Evolutionary conservation across 92 coral and sea anemone species (phyloP).

Genomic region (Pocillopora meandrina): DNA sequence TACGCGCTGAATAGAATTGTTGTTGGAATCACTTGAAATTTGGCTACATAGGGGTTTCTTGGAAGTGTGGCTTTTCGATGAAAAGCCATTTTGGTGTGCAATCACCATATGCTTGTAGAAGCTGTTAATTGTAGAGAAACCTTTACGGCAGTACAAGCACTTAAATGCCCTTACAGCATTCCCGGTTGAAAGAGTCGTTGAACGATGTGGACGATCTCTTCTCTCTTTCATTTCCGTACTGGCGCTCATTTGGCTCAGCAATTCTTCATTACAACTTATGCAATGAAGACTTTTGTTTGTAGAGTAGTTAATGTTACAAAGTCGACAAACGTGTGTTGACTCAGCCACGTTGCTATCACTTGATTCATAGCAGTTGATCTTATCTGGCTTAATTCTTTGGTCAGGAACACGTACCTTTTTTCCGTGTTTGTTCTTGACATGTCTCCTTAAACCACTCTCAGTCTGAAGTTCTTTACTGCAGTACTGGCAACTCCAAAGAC

Average conservation of each 20-base stretch:
- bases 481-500: slow-evolving; percentile 18
- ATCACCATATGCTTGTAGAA: slow-evolving; percentile 36
- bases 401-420: neutral
- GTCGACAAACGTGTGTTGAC: neutral
- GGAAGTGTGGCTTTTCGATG: neutral
- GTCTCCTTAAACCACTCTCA: slow-evolving; percentile 7
- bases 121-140: neutral
- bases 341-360: neutral
- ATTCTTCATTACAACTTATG: neutral
- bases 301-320: neutral
- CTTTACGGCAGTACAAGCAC: slow-evolving; percentile 30
- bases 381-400: neutral
- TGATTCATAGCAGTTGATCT: neutral
- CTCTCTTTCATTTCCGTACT: neutral
- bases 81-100: slow-evolving; percentile 6
- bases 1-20: neutral
- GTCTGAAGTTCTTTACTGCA: slow-evolving; percentile 15
- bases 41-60: neutral
- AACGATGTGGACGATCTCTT: neutral
- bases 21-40: neutral
- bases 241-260: neutral
- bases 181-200: neutral
- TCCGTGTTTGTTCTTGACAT: slow-evolving; percentile 28
- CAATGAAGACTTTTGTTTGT: neutral
- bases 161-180: slow-evolving; percentile 4